Evolutionary conservation across 2,888 invertebrate genomes (phyloP), one percentile per base, ranked within the genome.

Genomic region (Perdita meconis): DNA sequence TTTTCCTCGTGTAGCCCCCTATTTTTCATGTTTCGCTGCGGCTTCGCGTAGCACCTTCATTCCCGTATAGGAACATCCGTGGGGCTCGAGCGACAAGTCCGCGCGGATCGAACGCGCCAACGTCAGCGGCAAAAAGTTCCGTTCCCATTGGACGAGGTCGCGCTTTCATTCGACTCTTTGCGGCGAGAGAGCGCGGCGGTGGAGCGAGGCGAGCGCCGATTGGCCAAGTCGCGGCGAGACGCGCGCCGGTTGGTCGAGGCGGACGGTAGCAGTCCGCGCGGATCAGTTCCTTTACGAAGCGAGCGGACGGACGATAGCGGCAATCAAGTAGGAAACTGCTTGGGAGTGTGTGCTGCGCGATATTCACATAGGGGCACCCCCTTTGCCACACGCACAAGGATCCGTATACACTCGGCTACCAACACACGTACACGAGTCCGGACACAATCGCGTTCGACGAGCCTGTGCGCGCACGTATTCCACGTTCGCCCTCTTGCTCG

Each of bases 21-120:
- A 92, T 92, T 92, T 92, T 92, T 92, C 92, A 92, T 92, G 92
- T 92, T 92, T 92, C 92, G 91, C 90, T 92, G 92, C 91, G 92
- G 92, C 92, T 92, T 92, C 92, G 91, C 89, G 89, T 90, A 91
- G 92, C 92, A 92, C 92, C 92, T 92, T 92, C 90, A 89, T 91
- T 90, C 88, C 47, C 89, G 88, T 83, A 84, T 77, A 84, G 87
- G 79, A 83, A 81, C 81, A 78, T 79, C 75, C 75, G 82, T 68
- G 70, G 80, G 72, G 79, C 60, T 84, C 71, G 79, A 81, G 70
- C 77, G 75, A 61, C 74, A 47, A 40, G 78, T 91, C 91, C 92
- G 88, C 90, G 90, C 90, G 92, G 92, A 92, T 83, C 71, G 59
- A 50, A 89, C 83, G 82, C 61, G 34, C 71, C 47, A 34, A 50